Evolutionary conservation across 1,140 invertebrate genomes (phyloP).

Genomic region (Pectinophora gossypiella): DNA sequence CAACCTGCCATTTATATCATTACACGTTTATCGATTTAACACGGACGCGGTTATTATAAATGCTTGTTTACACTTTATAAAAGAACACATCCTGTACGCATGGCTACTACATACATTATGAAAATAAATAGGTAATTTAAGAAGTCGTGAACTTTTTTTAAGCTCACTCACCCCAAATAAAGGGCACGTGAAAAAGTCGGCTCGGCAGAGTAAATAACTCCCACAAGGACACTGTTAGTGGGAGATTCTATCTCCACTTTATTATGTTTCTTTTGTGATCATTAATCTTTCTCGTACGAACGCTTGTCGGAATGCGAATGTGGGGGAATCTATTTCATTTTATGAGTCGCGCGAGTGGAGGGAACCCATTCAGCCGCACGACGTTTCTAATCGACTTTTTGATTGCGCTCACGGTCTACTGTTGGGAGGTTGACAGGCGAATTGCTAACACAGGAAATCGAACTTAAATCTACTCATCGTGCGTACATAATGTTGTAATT

Average conservation of each 20-base stretch:
- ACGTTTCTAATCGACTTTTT: conserved; percentile 75
- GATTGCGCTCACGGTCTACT: conserved; percentile 61
- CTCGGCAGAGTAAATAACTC: conserved; percentile 65
- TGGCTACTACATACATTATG: too few species aligned
- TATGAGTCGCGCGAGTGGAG: conserved; percentile 68
- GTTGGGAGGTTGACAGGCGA: conserved; percentile 41
- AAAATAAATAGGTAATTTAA: too few species aligned
- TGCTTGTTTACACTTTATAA: not conserved
- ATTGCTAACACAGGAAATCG: conserved; percentile 16
- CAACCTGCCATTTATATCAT: conserved; percentile 25
- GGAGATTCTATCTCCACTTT: conserved; percentile 73
- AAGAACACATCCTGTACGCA: not conserved
- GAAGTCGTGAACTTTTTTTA: not conserved
- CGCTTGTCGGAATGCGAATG: conserved; percentile 75
- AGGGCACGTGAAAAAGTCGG: conserved; percentile 64
- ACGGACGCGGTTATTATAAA: conserved; percentile 20
- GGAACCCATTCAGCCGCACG: conserved; percentile 65
- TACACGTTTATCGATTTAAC: conserved; percentile 48
- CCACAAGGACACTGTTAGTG: conserved; percentile 73
- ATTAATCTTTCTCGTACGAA: conserved; percentile 75
- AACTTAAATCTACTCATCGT: too few species aligned
- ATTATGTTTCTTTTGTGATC: conserved; percentile 75
- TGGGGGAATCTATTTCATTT: conserved; percentile 74
- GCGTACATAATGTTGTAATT: too few species aligned
- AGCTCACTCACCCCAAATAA: conserved; percentile 45